Conservation (phyloP, 2,888 invertebrate species). For the Polyploca ridens region DNA sequence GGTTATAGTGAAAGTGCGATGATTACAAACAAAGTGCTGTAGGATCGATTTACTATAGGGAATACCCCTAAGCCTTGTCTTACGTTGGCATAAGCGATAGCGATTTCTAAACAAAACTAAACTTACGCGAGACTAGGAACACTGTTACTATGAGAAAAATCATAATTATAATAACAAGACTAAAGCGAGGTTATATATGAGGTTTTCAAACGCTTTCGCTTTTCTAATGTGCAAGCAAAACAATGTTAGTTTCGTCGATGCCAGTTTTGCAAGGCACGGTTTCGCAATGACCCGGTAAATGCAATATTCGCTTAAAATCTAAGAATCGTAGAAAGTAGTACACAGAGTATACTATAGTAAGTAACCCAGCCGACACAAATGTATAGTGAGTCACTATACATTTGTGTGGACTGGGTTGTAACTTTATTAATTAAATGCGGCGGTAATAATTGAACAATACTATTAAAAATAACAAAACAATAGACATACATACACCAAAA, state of each 20-base stretch:
- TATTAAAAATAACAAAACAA: neutral
- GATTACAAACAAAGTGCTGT: conserved; percentile 1
- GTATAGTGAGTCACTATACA: no score
- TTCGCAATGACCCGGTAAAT: neutral
- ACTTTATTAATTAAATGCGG: conserved; percentile 4
- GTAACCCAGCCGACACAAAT: no score
- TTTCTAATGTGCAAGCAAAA: neutral
- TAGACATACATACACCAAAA: neutral
- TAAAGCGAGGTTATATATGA: neutral
- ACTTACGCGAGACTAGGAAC: neutral
- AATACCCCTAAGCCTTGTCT: conserved; percentile 6
- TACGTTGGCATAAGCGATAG: neutral
- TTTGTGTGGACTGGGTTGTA: neutral
- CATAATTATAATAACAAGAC: neutral
- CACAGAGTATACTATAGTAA: no score
- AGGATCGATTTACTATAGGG: neutral
- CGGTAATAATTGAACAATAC: neutral
- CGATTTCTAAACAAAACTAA: neutral
- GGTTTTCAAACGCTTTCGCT: neutral
- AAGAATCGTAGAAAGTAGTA: neutral
- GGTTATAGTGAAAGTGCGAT: neutral
- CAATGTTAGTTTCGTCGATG: neutral
- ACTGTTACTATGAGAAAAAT: neutral
- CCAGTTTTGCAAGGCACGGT: neutral
- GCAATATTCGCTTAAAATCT: neutral